Base-by-base conservation (phyloP, 2,113 vertebrate species). In the Rhea americana region DNA sequence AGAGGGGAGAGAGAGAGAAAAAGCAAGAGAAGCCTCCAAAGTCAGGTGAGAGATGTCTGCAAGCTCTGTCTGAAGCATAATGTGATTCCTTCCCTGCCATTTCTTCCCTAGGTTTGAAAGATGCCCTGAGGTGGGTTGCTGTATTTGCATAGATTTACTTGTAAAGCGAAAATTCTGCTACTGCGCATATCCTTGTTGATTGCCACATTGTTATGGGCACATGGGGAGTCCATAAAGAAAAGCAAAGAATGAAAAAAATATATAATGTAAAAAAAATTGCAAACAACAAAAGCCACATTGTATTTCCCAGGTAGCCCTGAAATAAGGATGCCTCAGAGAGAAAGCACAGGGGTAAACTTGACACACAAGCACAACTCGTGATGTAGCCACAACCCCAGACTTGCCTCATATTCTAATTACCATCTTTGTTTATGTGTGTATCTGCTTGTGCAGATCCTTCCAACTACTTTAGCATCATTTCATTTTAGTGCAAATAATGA, bases 71-170 rank as follows among this genome's bases (percentile, higher is more conserved):
- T 83, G 70, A 86, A 94, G 6, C 30, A 70, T 37, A 37, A 43
- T 5, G 2, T 28, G 15, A 37, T 78, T 88, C 1, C 0, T 94
- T 89, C 50, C 41, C 58, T 76, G 71, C 20, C 13, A 43, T 82
- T 93, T 77, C 75, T 76, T 51, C 8, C 35, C 19, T 22, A 82
- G 20, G n/a, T 86, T 82, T 84, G 53, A 91, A 86, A 92, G 83
- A 85, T 93, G 32, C 58, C 66, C 48, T 43, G 77, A 94, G 70
- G 53, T 88, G 74, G 39, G 80, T 58, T 82, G 61, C 66, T 41
- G 10, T 90, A 84, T 94, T 87, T 93, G 70, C 90, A 79, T 48
- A 68, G 82, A 81, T 91, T 90, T 84, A 65, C 87, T 90, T 81
- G 18, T 72, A 91, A 95, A 93, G 53, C 7, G 51, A 58, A 91